phyloP scores from a whole-genome alignment of 2,888 invertebrate species.

The Nomada goodeniana region DNA sequence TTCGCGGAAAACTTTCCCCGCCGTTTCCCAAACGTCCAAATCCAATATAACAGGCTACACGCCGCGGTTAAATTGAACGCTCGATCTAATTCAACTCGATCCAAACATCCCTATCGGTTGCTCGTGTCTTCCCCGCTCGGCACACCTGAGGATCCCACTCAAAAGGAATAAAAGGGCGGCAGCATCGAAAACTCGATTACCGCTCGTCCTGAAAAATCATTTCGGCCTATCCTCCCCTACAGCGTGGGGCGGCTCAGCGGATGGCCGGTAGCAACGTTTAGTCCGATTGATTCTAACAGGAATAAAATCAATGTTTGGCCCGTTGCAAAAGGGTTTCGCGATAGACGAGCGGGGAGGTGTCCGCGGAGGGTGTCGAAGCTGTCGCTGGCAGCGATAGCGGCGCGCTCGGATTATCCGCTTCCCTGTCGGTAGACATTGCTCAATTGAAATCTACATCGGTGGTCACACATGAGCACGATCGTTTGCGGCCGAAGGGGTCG shows the following conservation, averaged over 20 bases:
- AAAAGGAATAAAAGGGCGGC: not conserved
- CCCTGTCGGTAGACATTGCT: conserved; percentile 74
- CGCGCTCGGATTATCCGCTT: conserved; percentile 75
- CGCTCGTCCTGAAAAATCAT: conserved; percentile 26
- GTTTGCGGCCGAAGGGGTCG: conserved; percentile 63
- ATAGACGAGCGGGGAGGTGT: conserved; percentile 42
- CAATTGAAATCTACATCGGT: conserved; percentile 79
- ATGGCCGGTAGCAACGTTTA: conserved; percentile 51
- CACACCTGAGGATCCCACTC: conserved; percentile 61
- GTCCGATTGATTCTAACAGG: conserved; percentile 71
- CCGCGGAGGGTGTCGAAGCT: conserved; percentile 61
- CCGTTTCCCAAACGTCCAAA: conserved; percentile 38
- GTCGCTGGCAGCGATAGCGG: conserved; percentile 61
- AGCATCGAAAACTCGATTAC: conserved; percentile 36
- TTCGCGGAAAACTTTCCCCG: not conserved
- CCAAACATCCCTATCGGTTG: conserved; percentile 28
- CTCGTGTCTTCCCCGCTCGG: conserved; percentile 7
- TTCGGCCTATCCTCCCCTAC: not conserved
- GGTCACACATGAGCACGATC: conserved; percentile 71
- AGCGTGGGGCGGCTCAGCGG: conserved; percentile 11
- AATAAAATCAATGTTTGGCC: conserved; percentile 78
- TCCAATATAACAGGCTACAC: conserved; percentile 37
- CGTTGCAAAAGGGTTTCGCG: conserved; percentile 59
- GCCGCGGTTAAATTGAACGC: conserved; percentile 40
- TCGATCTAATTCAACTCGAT: conserved; percentile 51